phyloP scores from a whole-genome alignment of 2,888 invertebrate genomes.

The Trachelus stipa region DNA sequence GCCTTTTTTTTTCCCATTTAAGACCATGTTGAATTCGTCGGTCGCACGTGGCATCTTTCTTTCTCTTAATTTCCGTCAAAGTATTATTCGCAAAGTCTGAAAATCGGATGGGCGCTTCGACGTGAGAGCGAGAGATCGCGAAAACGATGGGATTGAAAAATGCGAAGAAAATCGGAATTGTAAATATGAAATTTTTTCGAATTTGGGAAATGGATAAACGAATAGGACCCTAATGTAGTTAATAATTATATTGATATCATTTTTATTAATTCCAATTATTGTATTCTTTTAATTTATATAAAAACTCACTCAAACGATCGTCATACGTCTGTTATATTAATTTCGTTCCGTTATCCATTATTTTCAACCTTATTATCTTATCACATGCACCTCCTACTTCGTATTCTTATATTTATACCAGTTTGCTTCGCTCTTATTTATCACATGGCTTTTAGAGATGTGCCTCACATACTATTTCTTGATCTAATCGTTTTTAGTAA shows the following conservation, averaged over 20 bases:
- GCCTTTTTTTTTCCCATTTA: neutral
- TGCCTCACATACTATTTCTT: neutral
- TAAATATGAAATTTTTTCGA: constrained; percentile 35
- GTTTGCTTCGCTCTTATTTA: neutral
- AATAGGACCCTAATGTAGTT: constrained; percentile 36
- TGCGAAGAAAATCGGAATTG: constrained; percentile 26
- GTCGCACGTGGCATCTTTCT: neutral
- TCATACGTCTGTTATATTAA: constrained; percentile 4
- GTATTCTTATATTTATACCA: neutral
- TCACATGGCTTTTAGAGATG: neutral
- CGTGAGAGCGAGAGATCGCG: neutral
- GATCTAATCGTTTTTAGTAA: neutral
- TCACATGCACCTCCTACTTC: neutral
- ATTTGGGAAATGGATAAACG: constrained; percentile 33
- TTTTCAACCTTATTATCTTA: neutral
- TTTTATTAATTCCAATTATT: constrained; percentile 43
- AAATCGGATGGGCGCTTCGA: neutral
- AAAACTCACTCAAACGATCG: constrained; percentile 25
- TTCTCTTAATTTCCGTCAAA: neutral
- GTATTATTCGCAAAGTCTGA: neutral
- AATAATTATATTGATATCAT: constrained; percentile 38
- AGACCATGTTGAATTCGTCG: neutral
- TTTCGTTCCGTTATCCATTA: neutral
- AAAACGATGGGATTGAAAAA: neutral
- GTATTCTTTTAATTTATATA: constrained; percentile 29